phyloP scores from a whole-genome alignment of 1,140 invertebrate genomes.

The Drosophila pandora region DNA sequence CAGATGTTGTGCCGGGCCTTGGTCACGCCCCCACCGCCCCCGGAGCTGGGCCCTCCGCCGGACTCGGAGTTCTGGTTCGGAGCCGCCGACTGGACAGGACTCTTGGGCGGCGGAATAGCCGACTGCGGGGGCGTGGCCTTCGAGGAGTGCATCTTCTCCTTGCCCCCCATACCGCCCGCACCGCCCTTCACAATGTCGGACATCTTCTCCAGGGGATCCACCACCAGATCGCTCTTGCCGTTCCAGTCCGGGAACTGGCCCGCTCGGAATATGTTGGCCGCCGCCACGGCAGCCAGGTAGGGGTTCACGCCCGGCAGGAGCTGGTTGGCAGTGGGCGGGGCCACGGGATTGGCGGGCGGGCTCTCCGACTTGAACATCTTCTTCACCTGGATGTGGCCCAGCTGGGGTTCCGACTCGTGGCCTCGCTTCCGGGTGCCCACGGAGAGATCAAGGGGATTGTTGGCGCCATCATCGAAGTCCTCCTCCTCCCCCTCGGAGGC shows the following conservation, averaged over 20 bases:
- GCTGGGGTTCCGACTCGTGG: conserved; percentile 68
- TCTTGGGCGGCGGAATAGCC: conserved; percentile 49
- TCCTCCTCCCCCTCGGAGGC: conserved; percentile 85
- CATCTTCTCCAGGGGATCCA: conserved; percentile 95
- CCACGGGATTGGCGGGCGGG: conserved; percentile 87
- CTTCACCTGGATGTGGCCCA: conserved; percentile 79
- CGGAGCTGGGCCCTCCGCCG: conserved; percentile 76
- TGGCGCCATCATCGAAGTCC: conserved; percentile 73
- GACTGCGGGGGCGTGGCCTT: conserved; percentile 43
- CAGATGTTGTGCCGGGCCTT: conserved; percentile 91
- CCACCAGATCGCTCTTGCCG: conserved; percentile 90
- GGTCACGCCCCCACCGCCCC: conserved; percentile 85
- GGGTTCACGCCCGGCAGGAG: conserved; percentile 90
- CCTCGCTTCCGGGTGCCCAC: conserved; percentile 90
- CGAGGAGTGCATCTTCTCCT: conserved; percentile 83
- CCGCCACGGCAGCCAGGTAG: conserved; percentile 91
- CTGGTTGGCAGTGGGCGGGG: conserved; percentile 87
- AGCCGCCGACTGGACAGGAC: conserved; percentile 43
- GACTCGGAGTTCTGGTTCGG: conserved; percentile 28
- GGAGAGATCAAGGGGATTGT: conserved; percentile 90
- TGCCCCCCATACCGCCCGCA: conserved; percentile 20
- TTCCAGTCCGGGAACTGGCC: conserved; percentile 89
- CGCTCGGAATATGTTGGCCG: conserved; percentile 90
- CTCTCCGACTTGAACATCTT: conserved; percentile 84
- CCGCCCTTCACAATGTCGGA: conserved; percentile 87